Evolutionary conservation across 2,113 vertebrate species (phyloP), one percentile per base, ranked within the genome.

Genomic region (Pithys albifrons): DNA sequence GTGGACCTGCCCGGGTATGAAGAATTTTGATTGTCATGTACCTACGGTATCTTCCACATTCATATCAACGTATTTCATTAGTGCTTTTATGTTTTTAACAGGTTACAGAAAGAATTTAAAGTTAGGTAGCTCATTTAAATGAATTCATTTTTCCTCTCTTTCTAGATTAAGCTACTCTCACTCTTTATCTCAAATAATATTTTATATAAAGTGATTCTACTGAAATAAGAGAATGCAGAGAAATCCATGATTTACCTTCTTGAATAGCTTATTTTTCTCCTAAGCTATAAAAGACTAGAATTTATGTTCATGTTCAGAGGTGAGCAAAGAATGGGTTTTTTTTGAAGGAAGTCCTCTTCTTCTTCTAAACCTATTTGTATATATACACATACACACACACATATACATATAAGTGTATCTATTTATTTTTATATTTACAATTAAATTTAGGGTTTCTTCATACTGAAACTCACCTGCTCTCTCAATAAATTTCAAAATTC

Each of bases 401-500:
- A 41, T 12, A 41, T 41, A 41, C 39, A 41, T 19, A 54, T 37
- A 49, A 70, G 6, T 17, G 23, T 15, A 35, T 20, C 55, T 24
- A 24, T 46, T 92, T 67, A 22, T 4, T 81, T 69, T 69, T 46
- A 19, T 5, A 37, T 48, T 15, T 37, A 54, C 73, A 73, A 59
- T 9, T 24, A 58, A 80, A 70, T 48, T 16, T 28, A 52, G 7
- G 3, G 0, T 0, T 0, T 78, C 67, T 59, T 41, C 35, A 19
- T 22, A 55, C 1, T 35, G 52, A 72, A 72, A 25, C 11, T 69
- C 14, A 0, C 69, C 20, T 83, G 6, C 2, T 86, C 5, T 39
- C 29, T 64, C 58, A 89, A 6, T 58, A 86, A 43, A 39, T 69
- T 70, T 23, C 4, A 17, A 73, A 89, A 84, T 61, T 91, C 19